phyloP scores from a whole-genome alignment of 2,113 vertebrate genomes.

The Callipepla californica region DNA sequence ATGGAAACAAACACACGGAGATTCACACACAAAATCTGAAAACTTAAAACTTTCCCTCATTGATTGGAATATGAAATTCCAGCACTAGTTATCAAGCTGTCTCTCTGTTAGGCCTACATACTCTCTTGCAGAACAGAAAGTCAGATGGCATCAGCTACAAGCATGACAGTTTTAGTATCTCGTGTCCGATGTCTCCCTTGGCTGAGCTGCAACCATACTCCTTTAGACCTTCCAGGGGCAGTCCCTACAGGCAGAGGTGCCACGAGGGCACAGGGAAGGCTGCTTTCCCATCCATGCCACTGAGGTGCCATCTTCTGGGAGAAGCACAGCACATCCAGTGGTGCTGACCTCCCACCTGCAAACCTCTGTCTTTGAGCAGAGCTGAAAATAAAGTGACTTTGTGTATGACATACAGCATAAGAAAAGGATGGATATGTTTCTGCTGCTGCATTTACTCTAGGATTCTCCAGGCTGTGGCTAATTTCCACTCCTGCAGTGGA shows the following conservation, averaged over 20 bases:
- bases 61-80: background rate
- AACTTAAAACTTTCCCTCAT: background rate
- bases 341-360: background rate
- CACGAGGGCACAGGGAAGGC: background rate
- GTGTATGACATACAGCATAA: rapidly evolving
- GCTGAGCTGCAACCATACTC: background rate
- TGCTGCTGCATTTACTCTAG: background rate
- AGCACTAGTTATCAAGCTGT: background rate
- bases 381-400: background rate
- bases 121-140: background rate
- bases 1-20: background rate
- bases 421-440: background rate
- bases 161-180: background rate
- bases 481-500: background rate
- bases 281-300: background rate
- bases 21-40: background rate
- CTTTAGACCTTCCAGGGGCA: background rate
- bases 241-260: background rate
- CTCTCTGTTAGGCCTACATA: background rate
- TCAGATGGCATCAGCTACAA: background rate
- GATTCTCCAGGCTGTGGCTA: background rate
- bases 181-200: background rate
- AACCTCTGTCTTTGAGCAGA: background rate
- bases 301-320: slow-evolving; percentile 18
- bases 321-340: background rate